Evolutionary conservation across 1,140 invertebrate genomes (phyloP), one percentile per base, ranked within the genome.

Genomic region (Drosophila teissieri): DNA sequence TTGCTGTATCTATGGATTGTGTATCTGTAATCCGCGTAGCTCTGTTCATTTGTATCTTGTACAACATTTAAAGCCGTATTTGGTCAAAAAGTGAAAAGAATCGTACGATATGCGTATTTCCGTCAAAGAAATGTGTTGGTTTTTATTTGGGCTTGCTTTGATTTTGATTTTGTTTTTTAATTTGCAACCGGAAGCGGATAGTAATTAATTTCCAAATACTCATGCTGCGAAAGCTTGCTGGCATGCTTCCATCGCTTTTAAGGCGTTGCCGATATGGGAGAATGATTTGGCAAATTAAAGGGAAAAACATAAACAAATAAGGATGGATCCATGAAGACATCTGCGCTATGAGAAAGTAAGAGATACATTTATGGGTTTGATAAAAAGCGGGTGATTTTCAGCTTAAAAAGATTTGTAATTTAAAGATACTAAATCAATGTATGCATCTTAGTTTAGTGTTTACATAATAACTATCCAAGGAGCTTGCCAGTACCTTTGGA

Each of bases 21-120:
- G 37, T 64, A 44, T 53, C 27, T 76, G 31, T 36, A 45, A 64
- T 45, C 40, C 24, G 22, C 19, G 22, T 58, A 51, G 56, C 34
- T 72, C 39, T 44, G 24, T 34, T 80, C 53, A 58, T 53, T 63
- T 73, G 31, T 73, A 55, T 61, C 62, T 70, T 78, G 27, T 51
- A 68, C 31, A 77, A 61, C 45, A 39, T 53, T 44, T 62, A 65
- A 51, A 40, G 15, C 84, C 85, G 62, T 69, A 89, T 89, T 89
- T 80, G 84, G 84, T 77, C 56, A 89, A 84, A 80, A 80, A 80
- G 84, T 89, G 85, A 89, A 89, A 89, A 89, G 77, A 83, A 89
- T 83, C 78, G 80, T 83, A 67, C 72, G 78, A 64, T 19, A 62
- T 76, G 77, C 61, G 73, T 65, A 84, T 72, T 84, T 89, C 84